A percentile compares a stretch with the other conserved stretches of the same genome.
Evolutionary conservation across 2,797 vertebrate species (phyloP).

Genomic region (Tiaroga cobitis): DNA sequence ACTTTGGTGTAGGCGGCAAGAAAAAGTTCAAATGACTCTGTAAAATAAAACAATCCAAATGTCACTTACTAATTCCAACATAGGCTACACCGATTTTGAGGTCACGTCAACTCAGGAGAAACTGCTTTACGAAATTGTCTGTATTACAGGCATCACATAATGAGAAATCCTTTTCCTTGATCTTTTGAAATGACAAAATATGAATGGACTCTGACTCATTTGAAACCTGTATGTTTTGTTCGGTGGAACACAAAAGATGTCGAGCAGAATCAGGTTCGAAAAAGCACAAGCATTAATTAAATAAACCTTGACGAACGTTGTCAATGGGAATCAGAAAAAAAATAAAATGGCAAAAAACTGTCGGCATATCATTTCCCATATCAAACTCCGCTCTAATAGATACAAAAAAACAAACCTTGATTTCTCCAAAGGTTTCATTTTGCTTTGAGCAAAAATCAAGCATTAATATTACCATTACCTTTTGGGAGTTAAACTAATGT

Average conservation of each 20-base stretch:
- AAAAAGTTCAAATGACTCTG: not conserved
- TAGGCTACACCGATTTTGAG: not conserved
- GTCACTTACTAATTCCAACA: not conserved
- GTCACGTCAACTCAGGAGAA: not conserved
- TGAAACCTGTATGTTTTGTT: not conserved
- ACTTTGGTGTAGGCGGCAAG: not conserved
- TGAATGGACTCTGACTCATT: not conserved
- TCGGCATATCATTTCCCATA: not conserved
- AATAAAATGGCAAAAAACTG: not conserved
- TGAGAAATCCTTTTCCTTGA: not conserved
- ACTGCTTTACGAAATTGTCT: not conserved
- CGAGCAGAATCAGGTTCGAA: not conserved
- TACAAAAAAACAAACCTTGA: not conserved
- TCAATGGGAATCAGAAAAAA: not conserved
- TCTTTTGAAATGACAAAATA: not conserved
- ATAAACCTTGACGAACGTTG: not conserved
- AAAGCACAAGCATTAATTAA: not conserved
- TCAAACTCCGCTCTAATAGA: not conserved
- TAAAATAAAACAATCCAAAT: not conserved
- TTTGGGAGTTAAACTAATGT: not conserved
- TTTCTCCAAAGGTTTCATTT: not conserved
- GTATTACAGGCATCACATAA: too few species aligned
- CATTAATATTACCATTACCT: not conserved
- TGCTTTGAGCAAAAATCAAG: not conserved
- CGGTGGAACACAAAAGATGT: not conserved